phyloP scores from a whole-genome alignment of 2,888 invertebrate genomes.

The Teleiodes luculella region DNA sequence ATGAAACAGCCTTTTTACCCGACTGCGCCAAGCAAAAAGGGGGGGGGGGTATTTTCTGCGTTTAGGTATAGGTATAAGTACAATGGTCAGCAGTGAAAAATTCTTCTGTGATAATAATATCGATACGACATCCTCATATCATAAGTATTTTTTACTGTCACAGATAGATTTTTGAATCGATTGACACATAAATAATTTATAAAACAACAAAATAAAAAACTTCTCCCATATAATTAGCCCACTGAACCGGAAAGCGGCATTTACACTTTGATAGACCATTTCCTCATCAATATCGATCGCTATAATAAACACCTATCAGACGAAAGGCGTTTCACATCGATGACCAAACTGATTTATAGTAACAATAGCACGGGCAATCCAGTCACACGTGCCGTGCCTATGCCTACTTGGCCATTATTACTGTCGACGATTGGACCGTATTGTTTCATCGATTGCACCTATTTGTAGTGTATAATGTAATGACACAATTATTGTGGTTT shows the following conservation, averaged over 20 bases:
- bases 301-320: not conserved
- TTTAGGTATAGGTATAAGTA: no score
- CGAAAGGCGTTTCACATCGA: not conserved
- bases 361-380: slow-evolving; percentile 25
- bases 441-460: slow-evolving; percentile 71
- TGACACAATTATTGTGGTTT: slow-evolving; percentile 29
- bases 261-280: not conserved
- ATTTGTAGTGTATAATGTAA: slow-evolving; percentile 61
- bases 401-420: slow-evolving; percentile 46
- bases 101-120: no score
- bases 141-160: no score
- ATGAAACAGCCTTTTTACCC: no score
- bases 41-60: no score
- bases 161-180: no score
- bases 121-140: no score
- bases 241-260: not conserved
- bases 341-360: slow-evolving; percentile 13
- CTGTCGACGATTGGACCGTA: slow-evolving; percentile 61
- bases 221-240: no score
- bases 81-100: no score
- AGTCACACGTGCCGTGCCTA: slow-evolving; percentile 31
- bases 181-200: no score
- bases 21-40: no score
- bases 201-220: no score
- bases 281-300: not conserved